A percentile compares a stretch with the other conserved stretches of the same genome.
Conservation (phyloP, 2,888 invertebrate species). For the Pandemis corylana region DNA sequence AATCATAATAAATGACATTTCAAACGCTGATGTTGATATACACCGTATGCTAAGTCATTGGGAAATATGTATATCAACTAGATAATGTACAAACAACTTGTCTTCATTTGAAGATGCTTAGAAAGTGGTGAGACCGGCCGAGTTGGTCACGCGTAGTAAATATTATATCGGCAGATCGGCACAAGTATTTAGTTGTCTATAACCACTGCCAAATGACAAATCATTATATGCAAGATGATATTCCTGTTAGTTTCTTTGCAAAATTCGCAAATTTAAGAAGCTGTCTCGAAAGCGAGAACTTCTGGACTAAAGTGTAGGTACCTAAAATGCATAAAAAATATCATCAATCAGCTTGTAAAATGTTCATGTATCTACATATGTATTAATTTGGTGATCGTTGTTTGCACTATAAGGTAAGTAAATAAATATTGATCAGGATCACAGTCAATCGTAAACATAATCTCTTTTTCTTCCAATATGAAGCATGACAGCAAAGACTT, state of each 20-base stretch:
- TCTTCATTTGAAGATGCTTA: slow-evolving; percentile 29
- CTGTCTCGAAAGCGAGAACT: too few relatives aligned
- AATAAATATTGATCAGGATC: too few relatives aligned
- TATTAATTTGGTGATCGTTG: too few relatives aligned
- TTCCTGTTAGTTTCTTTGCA: too few relatives aligned
- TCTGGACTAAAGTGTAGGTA: too few relatives aligned
- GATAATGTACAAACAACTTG: slow-evolving; percentile 26
- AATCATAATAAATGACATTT: slow-evolving; percentile 20
- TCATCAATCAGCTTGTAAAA: too few relatives aligned
- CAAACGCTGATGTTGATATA: slow-evolving; percentile 5
- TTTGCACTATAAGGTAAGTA: too few relatives aligned
- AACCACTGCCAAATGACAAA: slow-evolving; percentile 1
- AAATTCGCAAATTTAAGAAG: too few relatives aligned
- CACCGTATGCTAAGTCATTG: slow-evolving; percentile 29
- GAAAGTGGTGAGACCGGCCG: slow-evolving; percentile 33
- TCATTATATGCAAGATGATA: too few relatives aligned
- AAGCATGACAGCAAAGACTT: background rate
- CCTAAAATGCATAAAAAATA: too few relatives aligned
- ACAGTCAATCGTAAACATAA: too few relatives aligned
- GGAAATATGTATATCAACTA: slow-evolving; percentile 25
- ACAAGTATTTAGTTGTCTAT: background rate
- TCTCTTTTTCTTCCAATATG: background rate
- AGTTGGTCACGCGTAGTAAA: background rate
- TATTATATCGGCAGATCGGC: background rate
- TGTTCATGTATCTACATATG: too few relatives aligned